Conservation (phyloP, 2,888 invertebrate genomes). For the Sinopyrophorus schimmeli region DNA sequence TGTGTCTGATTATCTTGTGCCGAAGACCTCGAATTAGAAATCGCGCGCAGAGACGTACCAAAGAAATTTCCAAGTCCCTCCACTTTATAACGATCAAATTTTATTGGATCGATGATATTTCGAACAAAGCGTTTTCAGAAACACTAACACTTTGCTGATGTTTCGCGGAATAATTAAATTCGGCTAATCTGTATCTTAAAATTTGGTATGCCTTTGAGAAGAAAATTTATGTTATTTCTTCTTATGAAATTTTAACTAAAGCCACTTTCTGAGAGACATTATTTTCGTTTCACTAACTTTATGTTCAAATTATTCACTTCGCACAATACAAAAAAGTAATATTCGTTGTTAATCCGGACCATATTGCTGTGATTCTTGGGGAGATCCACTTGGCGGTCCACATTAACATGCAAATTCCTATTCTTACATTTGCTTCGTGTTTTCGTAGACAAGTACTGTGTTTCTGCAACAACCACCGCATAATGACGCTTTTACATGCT, state of each 20-base stretch:
- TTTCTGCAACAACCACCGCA: conserved; percentile 44
- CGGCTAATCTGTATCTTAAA: too few relatives aligned
- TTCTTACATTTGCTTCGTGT: conserved; percentile 54
- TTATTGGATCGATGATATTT: too few relatives aligned
- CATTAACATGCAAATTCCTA: conserved; percentile 56
- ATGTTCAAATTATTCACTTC: conserved; percentile 8
- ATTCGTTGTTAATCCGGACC: conserved; percentile 41
- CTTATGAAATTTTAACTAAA: too few relatives aligned
- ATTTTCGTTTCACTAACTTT: too few relatives aligned
- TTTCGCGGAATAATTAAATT: too few relatives aligned
- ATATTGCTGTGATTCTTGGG: conserved; percentile 43
- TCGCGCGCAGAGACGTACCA: conserved; percentile 21
- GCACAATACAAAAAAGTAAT: conserved; percentile 9
- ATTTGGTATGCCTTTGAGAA: too few relatives aligned
- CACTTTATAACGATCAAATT: too few relatives aligned
- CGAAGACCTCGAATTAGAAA: conserved; percentile 25
- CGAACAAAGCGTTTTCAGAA: too few relatives aligned
- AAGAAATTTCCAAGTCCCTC: not conserved
- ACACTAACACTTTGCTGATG: too few relatives aligned
- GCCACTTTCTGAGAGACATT: too few relatives aligned
- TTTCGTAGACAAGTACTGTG: conserved; percentile 52
- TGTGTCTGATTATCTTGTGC: conserved; percentile 46
- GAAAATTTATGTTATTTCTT: too few relatives aligned
- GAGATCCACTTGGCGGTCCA: conserved; percentile 49
- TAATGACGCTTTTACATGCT: conserved; percentile 45